Conservation (phyloP, 2,113 vertebrate species). For the Oncorhynchus clarkii region DNA sequence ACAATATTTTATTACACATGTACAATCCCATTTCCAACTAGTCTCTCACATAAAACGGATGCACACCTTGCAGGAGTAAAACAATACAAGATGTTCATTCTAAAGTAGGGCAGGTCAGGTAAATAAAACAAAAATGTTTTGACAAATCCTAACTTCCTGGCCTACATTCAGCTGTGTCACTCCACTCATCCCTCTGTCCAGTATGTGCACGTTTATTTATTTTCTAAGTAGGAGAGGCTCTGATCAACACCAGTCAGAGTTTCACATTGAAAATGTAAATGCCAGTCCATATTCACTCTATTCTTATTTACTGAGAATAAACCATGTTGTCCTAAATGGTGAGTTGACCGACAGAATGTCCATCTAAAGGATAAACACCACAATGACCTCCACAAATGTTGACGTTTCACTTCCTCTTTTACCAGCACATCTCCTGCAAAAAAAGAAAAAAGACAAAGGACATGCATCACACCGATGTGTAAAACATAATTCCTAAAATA, state of each 20-base stretch:
- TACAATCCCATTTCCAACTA: conserved; percentile 60
- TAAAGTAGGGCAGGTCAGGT: conserved; percentile 21
- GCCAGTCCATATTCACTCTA: conserved; percentile 26
- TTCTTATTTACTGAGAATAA: conserved; percentile 9
- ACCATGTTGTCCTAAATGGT: background rate
- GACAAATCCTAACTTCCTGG: conserved; percentile 34
- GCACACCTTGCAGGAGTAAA: conserved; percentile 22
- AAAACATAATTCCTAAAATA: conserved; percentile 21
- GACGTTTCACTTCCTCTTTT: conserved; percentile 52
- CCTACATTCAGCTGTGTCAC: conserved; percentile 30
- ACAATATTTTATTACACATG: conserved; percentile 76
- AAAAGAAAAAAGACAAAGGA: conserved; percentile 32
- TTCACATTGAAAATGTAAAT: conserved; percentile 8
- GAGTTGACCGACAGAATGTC: conserved; percentile 39
- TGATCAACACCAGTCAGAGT: conserved; percentile 47
- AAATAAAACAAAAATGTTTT: conserved; percentile 29
- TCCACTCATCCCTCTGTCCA: conserved; percentile 13
- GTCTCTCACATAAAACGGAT: conserved; percentile 41
- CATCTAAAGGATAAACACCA: conserved; percentile 25
- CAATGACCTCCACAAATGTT: conserved; percentile 44
- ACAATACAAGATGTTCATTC: conserved; percentile 27
- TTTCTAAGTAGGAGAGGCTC: conserved; percentile 11
- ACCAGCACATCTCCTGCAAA: conserved; percentile 31
- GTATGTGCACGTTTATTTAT: background rate
- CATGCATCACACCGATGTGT: conserved; percentile 13